These are phyloP conservation scores for Autographa gamma DNA, from an alignment of 2,888 invertebrate genomes.

Conservation along the genomic window DNA sequence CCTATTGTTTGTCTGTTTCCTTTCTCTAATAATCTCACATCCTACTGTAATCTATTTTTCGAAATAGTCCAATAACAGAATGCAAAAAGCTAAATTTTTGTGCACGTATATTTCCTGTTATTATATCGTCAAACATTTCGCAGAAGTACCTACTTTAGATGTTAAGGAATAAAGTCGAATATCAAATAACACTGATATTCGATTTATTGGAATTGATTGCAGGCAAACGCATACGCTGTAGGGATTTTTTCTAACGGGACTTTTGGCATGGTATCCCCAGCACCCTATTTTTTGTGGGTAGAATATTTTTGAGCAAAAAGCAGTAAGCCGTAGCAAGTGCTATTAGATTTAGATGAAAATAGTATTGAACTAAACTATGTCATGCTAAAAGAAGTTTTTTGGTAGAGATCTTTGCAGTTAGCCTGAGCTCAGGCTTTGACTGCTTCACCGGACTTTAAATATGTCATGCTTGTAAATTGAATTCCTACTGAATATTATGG, in stretches of 20 bases:
- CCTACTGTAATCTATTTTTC: neutral
- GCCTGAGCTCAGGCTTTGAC: too few relatives aligned
- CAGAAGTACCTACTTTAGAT: neutral
- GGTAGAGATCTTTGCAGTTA: too few relatives aligned
- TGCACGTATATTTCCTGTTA: neutral
- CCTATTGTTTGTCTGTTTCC: neutral
- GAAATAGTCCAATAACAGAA: constrained; percentile 1
- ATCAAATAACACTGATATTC: neutral
- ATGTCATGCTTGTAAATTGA: too few relatives aligned
- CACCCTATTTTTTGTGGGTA: constrained; percentile 44
- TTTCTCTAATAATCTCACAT: neutral
- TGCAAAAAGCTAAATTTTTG: neutral
- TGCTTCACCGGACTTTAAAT: too few relatives aligned
- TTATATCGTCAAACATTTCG: neutral
- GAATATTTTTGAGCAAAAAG: constrained; percentile 45
- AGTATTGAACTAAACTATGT: neutral
- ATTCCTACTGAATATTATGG: too few relatives aligned
- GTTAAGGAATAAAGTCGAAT: neutral
- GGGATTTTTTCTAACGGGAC: constrained; percentile 55
- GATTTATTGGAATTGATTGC: constrained; percentile 22
- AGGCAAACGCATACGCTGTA: constrained; percentile 36
- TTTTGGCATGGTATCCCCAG: constrained; percentile 38
- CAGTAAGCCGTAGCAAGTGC: constrained; percentile 29
- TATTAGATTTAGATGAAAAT: constrained; percentile 17
- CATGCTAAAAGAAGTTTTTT: too few relatives aligned